Percentiles rank a stretch among this genome's conserved stretches.
These are phyloP conservation scores for Platalea minor DNA, from an alignment of 2,797 vertebrate species.

Conservation along the genomic window DNA sequence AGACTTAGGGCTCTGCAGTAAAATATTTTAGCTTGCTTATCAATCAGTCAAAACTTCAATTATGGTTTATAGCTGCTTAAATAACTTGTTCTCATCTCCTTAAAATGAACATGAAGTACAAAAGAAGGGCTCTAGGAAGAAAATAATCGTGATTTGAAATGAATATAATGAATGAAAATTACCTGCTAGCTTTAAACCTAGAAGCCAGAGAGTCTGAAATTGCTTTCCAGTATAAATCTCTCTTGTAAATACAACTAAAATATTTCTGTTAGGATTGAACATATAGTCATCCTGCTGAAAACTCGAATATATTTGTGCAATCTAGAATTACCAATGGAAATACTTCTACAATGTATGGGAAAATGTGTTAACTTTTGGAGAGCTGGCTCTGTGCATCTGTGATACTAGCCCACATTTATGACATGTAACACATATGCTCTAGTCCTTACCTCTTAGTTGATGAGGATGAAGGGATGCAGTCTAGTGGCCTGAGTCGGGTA, in stretches of 20 bases:
- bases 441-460: neutral
- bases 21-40: neutral
- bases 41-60: neutral
- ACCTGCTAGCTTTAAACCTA: neutral
- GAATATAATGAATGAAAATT: neutral
- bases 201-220: neutral
- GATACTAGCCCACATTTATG: neutral
- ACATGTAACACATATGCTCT: fast-evolving
- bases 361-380: neutral
- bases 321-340: neutral
- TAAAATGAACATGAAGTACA: neutral
- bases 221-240: neutral
- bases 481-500: neutral
- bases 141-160: neutral
- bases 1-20: neutral
- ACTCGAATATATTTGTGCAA: neutral
- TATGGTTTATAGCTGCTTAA: neutral
- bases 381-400: neutral
- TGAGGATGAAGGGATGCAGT: neutral
- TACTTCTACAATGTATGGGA: neutral
- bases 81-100: neutral
- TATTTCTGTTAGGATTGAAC: neutral
- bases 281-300: neutral
- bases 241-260: neutral
- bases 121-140: neutral